Evolutionary conservation across 2,113 vertebrate species (phyloP), one percentile per base, ranked within the genome.

Genomic region (Jacana jacana): DNA sequence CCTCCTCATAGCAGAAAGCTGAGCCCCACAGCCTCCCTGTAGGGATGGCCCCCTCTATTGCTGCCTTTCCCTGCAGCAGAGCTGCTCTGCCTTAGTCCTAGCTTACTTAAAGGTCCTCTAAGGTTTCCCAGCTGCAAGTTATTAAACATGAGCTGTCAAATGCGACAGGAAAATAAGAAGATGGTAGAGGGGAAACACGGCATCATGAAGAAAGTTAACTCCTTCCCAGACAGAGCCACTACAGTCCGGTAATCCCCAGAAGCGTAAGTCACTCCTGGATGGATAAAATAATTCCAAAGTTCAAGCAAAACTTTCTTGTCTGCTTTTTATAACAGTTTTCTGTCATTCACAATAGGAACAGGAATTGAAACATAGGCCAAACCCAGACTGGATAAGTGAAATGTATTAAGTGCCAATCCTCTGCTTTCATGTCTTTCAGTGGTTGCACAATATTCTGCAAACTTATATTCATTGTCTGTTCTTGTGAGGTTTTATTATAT

Each of bases 231-330:
- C 24, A 80, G n/a, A 33, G 37, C 7, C 30, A 35, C 5, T 16
- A 35, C 1, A 75, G 37, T 30, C 63, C 0, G 0, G 7, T 35
- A 25, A 8, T 55, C 8, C 11, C 25, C 44, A 61, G n/a, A 86
- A 64, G 11, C 35, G 6, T 22, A 57, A 72, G 28, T 46, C 25
- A 66, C 10, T 35, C 46, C 30, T 58, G 18, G 31, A 60, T 4
- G 55, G 44, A 31, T 3, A 61, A 51, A 69, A 58, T 17, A 37
- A 40, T 64, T 58, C 52, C n/a, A 14, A 44, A 71, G 24, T 71
- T 51, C 24, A 71, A 92, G 23, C 2, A 76, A 23, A 82, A 82
- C 5, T 66, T 82, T 27, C 14, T 57, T 79, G 18, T 5, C 18
- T 79, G 7, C 8, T 44, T 17, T 87, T 85, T 85, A 8, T 23